Percentiles rank a stretch among this genome's conserved stretches.
Evolutionary conservation across 2,888 invertebrate species (phyloP).

Genomic region (Amphimallon solstitiale): DNA sequence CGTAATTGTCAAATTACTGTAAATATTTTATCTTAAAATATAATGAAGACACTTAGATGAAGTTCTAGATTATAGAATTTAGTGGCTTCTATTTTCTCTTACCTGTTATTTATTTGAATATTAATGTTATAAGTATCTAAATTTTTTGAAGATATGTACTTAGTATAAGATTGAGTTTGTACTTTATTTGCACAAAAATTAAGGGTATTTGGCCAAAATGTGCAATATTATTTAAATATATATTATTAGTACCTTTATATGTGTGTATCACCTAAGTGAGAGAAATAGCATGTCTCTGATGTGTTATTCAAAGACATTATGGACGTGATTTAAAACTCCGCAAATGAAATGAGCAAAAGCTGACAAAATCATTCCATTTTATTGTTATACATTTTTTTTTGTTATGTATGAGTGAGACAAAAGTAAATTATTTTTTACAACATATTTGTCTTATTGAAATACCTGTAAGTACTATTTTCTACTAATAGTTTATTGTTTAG

Average conservation of each 20-base stretch:
- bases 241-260: background rate
- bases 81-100: too few species aligned
- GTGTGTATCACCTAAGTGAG: slow-evolving; percentile 8
- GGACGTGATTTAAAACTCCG: slow-evolving; percentile 12
- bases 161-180: background rate
- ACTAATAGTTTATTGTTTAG: too few species aligned
- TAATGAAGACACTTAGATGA: background rate
- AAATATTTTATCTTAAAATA: slow-evolving; percentile 3
- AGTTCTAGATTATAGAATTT: background rate
- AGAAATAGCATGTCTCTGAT: background rate
- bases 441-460: background rate
- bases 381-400: background rate
- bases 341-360: slow-evolving; percentile 1
- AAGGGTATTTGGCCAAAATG: slow-evolving; percentile 48
- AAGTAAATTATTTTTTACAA: slow-evolving; percentile 28
- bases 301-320: slow-evolving; percentile 18
- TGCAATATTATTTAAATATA: slow-evolving; percentile 47
- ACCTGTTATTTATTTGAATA: background rate
- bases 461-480: background rate
- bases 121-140: background rate
- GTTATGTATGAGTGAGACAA: slow-evolving; percentile 9
- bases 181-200: slow-evolving; percentile 29
- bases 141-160: background rate
- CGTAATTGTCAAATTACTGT: slow-evolving; percentile 6
- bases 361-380: slow-evolving; percentile 19